Evolutionary conservation across 2,797 vertebrate species (phyloP), one percentile per base, ranked within the genome.

Genomic region (Macropodus opercularis): DNA sequence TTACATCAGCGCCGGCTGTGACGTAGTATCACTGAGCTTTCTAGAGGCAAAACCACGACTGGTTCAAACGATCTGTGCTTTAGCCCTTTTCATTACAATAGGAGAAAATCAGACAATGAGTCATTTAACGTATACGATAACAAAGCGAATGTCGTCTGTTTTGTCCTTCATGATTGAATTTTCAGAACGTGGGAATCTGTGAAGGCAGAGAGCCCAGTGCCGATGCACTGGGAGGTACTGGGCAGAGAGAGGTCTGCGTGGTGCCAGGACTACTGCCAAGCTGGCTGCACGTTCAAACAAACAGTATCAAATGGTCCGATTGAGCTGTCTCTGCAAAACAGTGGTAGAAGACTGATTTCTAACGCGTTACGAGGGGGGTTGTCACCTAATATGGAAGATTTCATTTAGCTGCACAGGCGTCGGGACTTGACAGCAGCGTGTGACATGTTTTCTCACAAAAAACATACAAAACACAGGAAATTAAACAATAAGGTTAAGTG

Each of bases 381-480:
- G 44, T 60, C 55, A 43, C 52, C 38, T n/a, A n/a, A n/a, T n/a
- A n/a, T n/a, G n/a, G n/a, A n/a, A n/a, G n/a, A n/a, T n/a, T n/a
- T n/a, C n/a, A n/a, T n/a, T n/a, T n/a, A 36, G 47, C 22, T 21
- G 63, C 36, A 31, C 36, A 53, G 53, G 74, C 32, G 21, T 68
- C 63, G 38, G 38, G 49, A 55, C 64, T 66, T 43, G 75, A 73
- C 38, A 85, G 75, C 87, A 88, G 83, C 61, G 68, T 84, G 74
- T 80, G 70, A 71, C 63, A 69, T 47, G 21, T 59, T 75, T 67
- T 29, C 47, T 2, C 26, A 57, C 35, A 56, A 36, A 14, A 70
- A 42, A 49, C 5, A 31, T 14, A 63, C 31, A 53, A 65, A 63
- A 72, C 13, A 57, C 36, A 84, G 48, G 9, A 31, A 50, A 50